phyloP scores from a whole-genome alignment of 92 coral and sea anemone genomes.

The Paramuricea clavata region DNA sequence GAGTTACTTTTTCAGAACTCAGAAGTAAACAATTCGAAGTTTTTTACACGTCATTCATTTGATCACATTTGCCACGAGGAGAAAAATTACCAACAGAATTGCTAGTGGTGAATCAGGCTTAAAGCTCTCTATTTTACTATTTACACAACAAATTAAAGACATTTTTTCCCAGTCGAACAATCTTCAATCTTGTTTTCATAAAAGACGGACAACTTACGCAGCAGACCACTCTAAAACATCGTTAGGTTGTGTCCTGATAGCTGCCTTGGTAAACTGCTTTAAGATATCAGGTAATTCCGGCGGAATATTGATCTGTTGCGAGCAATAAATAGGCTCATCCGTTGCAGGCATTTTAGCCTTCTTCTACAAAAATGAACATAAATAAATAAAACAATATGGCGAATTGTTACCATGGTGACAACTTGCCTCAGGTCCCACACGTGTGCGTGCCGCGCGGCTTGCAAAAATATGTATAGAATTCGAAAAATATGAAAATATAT shows the following conservation, averaged over 20 bases:
- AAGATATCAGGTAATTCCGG: conserved; percentile 97
- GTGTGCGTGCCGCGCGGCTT: background rate
- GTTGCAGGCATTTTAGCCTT: conserved; percentile 80
- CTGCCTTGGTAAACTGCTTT: conserved; percentile 98
- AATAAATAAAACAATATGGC: conserved; percentile 30
- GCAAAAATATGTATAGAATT: background rate
- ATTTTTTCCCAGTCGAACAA: too few relatives aligned
- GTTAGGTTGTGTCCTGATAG: conserved; percentile 94
- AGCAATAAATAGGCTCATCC: conserved; percentile 96
- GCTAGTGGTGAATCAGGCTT: too few relatives aligned
- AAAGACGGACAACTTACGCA: conserved; percentile 76
- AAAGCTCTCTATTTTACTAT: too few relatives aligned
- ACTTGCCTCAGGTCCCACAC: conserved; percentile 13
- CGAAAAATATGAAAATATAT: background rate
- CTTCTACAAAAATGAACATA: background rate
- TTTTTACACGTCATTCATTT: too few relatives aligned
- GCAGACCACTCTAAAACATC: conserved; percentile 95
- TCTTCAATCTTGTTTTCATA: too few relatives aligned
- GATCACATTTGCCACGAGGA: too few relatives aligned
- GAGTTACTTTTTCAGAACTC: too few relatives aligned
- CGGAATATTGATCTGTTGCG: conserved; percentile 98
- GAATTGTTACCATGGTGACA: conserved; percentile 46
- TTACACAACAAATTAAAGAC: too few relatives aligned
- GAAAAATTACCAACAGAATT: too few relatives aligned
- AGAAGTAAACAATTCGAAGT: too few relatives aligned